phyloP scores from a whole-genome alignment of 1,140 invertebrate genomes.

The Neodiprion fabricii region DNA sequence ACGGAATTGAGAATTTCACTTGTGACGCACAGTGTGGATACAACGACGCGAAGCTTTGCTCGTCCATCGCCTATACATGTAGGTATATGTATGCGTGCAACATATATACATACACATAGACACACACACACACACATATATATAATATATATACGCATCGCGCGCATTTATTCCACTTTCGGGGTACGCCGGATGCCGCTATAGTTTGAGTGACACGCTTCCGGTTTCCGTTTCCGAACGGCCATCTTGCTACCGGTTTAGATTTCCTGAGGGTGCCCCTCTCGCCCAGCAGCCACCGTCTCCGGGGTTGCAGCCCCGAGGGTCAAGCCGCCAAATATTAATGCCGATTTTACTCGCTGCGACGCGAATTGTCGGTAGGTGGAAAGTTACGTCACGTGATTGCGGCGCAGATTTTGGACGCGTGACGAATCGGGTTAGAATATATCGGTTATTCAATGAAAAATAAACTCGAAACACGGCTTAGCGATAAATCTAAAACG shows the following conservation, averaged over 20 bases:
- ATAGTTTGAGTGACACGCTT: conserved; percentile 61
- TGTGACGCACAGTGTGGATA: too few species aligned
- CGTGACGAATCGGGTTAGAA: too few species aligned
- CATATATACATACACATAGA: not conserved
- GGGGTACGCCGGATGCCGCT: conserved; percentile 52
- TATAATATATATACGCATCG: not conserved
- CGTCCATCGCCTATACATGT: not conserved
- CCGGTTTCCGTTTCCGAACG: conserved; percentile 62
- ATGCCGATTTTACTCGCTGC: not conserved
- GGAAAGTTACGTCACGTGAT: too few species aligned
- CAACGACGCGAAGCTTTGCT: too few species aligned
- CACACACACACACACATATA: not conserved
- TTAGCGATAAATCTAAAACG: too few species aligned
- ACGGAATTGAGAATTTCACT: too few species aligned
- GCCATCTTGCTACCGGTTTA: conserved; percentile 62
- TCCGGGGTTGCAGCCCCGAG: not conserved
- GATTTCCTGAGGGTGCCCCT: conserved; percentile 53
- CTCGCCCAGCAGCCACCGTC: conserved; percentile 9
- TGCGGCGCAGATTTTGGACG: too few species aligned
- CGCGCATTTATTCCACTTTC: conserved; percentile 46
- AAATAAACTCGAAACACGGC: too few species aligned
- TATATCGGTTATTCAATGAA: too few species aligned
- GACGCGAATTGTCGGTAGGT: too few species aligned
- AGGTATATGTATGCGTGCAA: conserved; percentile 10
- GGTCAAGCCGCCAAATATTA: conserved; percentile 6